Evolutionary conservation across 2,797 vertebrate genomes (phyloP), one percentile per base, ranked within the genome.

Genomic region (Siniperca scherzeri): DNA sequence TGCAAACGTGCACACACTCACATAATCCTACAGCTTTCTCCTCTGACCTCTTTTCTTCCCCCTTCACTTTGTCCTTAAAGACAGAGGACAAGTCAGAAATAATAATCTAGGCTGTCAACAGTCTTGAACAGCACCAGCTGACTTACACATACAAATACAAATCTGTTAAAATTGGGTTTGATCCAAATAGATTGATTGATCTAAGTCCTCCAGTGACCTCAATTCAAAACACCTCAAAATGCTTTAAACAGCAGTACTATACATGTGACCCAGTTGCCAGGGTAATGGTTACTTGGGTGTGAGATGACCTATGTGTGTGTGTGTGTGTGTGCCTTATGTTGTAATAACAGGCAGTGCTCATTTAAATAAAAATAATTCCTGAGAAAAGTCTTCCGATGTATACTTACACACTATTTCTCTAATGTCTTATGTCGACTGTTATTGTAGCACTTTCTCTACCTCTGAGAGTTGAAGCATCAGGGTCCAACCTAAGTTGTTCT

Each of bases 41-140:
- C 38, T 33, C 53, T 77, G 79, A 40, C 69, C 61, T 74, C 74
- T 53, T 80, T 71, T 81, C 66, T 65, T 46, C 67, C 19, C 2
- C 57, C 48, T 77, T 79, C 27, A 46, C 3, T 70, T n/a, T 71
- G 71, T 36, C 70, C 53, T 82, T 48, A 9, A 62, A 60, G 0
- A 8, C 36, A 30, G 19, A 69, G 21, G 36, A 71, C 13, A 17
- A 55, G 21, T 52, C 17, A 56, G 19, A 72, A 22, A 65, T 50
- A 27, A 1, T 27, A 52, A 64, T 44, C 4, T 10, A 25, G 36
- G 1, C 21, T 64, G 12, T 61, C 50, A 53, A 1, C 40, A 13
- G 17, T 53, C 4, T 27, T 74, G 40, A 64, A 36, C 14, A 14
- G 42, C 13, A 62, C 52, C 14, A 8, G 1, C 14, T 55, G 9